Evolutionary conservation across 2,797 vertebrate genomes (phyloP).

Genomic region (Coranthus polyacanthus): DNA sequence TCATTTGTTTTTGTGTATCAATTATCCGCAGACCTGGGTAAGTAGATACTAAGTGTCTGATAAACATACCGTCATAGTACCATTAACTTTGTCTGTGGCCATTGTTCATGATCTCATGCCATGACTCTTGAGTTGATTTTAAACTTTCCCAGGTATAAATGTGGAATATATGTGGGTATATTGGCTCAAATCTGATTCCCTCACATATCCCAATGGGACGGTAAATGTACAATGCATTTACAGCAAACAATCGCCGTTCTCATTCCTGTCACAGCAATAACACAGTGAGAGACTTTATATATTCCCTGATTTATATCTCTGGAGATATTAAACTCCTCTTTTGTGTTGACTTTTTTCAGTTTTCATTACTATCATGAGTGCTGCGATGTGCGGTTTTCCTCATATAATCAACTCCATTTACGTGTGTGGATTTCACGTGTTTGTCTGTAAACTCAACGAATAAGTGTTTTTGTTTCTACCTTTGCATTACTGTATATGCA

Average conservation of each 20-base stretch:
- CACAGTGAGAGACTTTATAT: constrained; percentile 57
- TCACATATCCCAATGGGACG: constrained; percentile 26
- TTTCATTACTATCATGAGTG: constrained; percentile 36
- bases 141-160: constrained; percentile 53
- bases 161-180: constrained; percentile 35
- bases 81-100: constrained; percentile 18
- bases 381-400: constrained; percentile 41
- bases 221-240: constrained; percentile 55
- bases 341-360: constrained; percentile 42
- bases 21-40: constrained; percentile 79
- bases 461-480: constrained; percentile 43
- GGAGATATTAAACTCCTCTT: constrained; percentile 45
- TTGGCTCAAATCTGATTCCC: constrained; percentile 43
- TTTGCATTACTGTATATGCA: constrained; percentile 42
- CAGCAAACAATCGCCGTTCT: constrained; percentile 40
- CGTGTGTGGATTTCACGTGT: constrained; percentile 28
- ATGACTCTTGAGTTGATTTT: constrained; percentile 40
- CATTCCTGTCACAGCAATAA: constrained; percentile 47
- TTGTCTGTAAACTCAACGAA: constrained; percentile 27
- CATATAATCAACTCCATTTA: constrained; percentile 13
- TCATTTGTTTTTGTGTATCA: constrained; percentile 55
- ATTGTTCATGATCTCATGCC: constrained; percentile 35
- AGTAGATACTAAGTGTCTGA: constrained; percentile 63
- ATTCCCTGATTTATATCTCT: constrained; percentile 45
- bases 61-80: constrained; percentile 34